Evolutionary conservation across 1,140 invertebrate genomes (phyloP).

Genomic region (Apis florea): DNA sequence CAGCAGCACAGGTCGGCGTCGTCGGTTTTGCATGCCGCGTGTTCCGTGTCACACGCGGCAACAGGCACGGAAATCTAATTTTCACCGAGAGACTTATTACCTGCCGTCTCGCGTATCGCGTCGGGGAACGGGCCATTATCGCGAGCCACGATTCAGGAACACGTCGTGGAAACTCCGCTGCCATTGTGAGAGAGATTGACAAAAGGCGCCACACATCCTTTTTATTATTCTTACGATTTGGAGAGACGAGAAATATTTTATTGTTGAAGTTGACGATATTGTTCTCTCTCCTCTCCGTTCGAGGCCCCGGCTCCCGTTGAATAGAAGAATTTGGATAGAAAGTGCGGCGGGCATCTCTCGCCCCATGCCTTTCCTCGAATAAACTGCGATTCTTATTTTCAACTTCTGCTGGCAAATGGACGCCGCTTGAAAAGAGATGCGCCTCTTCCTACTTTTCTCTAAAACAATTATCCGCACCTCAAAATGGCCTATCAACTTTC

Average conservation of each 20-base stretch:
- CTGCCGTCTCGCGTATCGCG: constrained; percentile 27
- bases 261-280: neutral
- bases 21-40: constrained; percentile 69
- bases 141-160: too few relatives aligned
- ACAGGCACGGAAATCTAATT: constrained; percentile 78
- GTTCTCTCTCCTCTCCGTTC: neutral
- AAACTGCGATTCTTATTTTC: neutral
- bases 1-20: too few relatives aligned
- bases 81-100: constrained; percentile 66
- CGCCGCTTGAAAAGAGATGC: neutral
- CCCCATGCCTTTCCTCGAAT: neutral
- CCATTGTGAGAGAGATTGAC: too few relatives aligned
- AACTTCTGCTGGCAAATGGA: neutral
- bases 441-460: neutral
- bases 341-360: neutral
- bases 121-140: too few relatives aligned
- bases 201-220: neutral
- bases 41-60: constrained; percentile 70
- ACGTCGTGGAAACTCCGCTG: too few relatives aligned
- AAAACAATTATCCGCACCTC: neutral
- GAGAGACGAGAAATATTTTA: too few relatives aligned
- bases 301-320: neutral
- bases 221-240: neutral
- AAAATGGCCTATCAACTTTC: neutral
- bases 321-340: neutral